A percentile compares a stretch with the other conserved stretches of the same genome.
phyloP scores from a whole-genome alignment of 1,140 invertebrate species.

The Stegodyphus mimosarum region DNA sequence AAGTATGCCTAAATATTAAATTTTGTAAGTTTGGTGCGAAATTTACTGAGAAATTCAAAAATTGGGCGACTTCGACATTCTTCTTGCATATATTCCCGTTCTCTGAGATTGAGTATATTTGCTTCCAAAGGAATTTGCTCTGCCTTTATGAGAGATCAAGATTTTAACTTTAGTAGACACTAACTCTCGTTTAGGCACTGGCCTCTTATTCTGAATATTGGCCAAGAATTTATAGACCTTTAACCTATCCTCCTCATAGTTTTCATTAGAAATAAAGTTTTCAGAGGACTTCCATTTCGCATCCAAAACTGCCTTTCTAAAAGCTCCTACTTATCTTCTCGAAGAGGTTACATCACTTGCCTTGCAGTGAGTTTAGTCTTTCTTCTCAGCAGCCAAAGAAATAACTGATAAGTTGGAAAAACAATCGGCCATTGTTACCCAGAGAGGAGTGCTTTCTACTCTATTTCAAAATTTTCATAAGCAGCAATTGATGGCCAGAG shows the following conservation, averaged over 20 bases:
- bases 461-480: too few species aligned
- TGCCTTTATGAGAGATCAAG: background rate
- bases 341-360: background rate
- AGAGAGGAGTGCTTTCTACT: too few species aligned
- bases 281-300: background rate
- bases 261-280: background rate
- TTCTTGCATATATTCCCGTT: too few species aligned
- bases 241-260: background rate
- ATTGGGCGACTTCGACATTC: too few species aligned
- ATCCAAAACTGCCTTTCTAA: background rate
- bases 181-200: background rate
- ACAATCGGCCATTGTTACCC: too few species aligned
- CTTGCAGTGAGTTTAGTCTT: background rate
- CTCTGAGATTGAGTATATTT: too few species aligned
- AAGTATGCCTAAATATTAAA: too few species aligned
- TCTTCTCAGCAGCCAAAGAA: background rate
- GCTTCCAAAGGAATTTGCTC: background rate
- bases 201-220: background rate
- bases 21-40: too few species aligned
- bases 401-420: too few species aligned
- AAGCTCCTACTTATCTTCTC: background rate
- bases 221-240: background rate
- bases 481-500: too few species aligned
- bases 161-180: background rate
- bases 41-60: too few species aligned